phyloP scores from a whole-genome alignment of 2,888 invertebrate species.

The Drosophila mayaguana region DNA sequence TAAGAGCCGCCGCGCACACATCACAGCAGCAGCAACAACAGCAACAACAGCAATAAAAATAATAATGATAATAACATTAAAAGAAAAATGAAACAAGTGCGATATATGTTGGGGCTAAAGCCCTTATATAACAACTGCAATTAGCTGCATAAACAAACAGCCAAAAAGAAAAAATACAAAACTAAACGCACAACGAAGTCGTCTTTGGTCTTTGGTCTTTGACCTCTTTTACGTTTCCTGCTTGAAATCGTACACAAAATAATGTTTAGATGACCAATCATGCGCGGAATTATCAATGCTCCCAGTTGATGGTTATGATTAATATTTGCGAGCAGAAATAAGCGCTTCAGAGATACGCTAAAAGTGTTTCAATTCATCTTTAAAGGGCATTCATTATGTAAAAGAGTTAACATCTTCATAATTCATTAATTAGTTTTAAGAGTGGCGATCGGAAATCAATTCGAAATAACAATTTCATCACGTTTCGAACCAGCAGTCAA shows the following conservation, averaged over 20 bases:
- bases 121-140: slow-evolving; percentile 52
- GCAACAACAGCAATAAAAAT: background rate
- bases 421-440: background rate
- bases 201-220: slow-evolving; percentile 36
- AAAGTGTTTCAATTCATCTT: background rate
- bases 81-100: slow-evolving; percentile 23
- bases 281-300: slow-evolving; percentile 9
- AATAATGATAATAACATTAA: slow-evolving; percentile 8
- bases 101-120: slow-evolving; percentile 7
- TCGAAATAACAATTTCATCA: too few species aligned
- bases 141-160: slow-evolving; percentile 62
- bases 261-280: slow-evolving; percentile 32
- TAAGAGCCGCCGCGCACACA: slow-evolving; percentile 33
- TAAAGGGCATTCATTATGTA: background rate
- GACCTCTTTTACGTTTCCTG: slow-evolving; percentile 50
- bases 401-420: background rate
- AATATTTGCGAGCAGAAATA: slow-evolving; percentile 14
- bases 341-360: background rate
- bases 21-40: background rate
- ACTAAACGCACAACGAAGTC: slow-evolving; percentile 32
- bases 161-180: slow-evolving; percentile 25
- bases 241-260: slow-evolving; percentile 29
- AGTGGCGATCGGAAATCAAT: too few species aligned
- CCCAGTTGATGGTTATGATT: slow-evolving; percentile 2
- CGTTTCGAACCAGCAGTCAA: too few species aligned